Base-by-base conservation (phyloP, 2,113 vertebrate genomes). In the Calidris pugnax region DNA sequence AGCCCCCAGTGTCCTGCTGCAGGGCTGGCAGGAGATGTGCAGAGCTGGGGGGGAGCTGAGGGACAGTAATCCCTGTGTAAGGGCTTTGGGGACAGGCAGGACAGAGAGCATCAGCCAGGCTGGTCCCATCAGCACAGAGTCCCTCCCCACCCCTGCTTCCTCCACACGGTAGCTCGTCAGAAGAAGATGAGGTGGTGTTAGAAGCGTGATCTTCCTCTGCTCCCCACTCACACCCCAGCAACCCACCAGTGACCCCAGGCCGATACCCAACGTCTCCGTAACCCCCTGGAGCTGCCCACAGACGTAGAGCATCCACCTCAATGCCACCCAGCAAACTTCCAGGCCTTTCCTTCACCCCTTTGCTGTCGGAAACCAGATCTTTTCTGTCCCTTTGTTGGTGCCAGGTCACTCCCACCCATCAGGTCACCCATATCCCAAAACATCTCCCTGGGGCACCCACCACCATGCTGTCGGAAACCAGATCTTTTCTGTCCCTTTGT, bases 261-360 rank as follows among this genome's bases (percentile, higher is more conserved):
- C 8, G 27, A 28, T 27, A 32, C 43, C 28, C n/a, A 56, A 9
- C 0, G 0, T 8, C 22, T 37, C 69, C 26, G 3, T 14, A 45
- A 50, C 18, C 14, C 32, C 62, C 45, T 13, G 11, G 43, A 73
- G n/a, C 37, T 18, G 17, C 35, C 68, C 27, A 4, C 35, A 22
- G 39, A 6, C 0, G 1, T 0, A 43, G 10, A 14, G 24, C 68
- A 33, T 43, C 35, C 2, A 1, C 1, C 50, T 41, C 2, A 1
- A 11, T 10, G 50, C 24, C 8, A 24, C 28, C 12, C 41, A 62
- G 66, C 37, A 19, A 8, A n/a, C 11, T 30, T 56, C 20, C 76
- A 39, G 23, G 28, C 45, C 19, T 33, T 43, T 47, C 47, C 47
- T 47, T 47, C 45, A 47, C 20, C 8, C 45, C 45, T 47, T 20